Evolutionary conservation across 1,140 invertebrate genomes (phyloP).

Genomic region (Heliconius hermathena): DNA sequence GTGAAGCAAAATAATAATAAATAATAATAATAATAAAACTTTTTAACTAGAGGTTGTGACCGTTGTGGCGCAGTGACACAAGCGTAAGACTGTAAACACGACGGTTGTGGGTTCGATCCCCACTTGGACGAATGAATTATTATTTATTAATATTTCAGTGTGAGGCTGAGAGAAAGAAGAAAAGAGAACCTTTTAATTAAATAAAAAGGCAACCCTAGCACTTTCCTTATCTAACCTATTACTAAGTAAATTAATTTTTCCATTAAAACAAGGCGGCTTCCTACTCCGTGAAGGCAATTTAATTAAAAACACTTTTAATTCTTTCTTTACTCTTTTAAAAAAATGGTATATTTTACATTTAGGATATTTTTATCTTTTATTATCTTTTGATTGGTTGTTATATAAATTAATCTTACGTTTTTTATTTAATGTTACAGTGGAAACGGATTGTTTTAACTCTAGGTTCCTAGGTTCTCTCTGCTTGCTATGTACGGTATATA

Average conservation of each 20-base stretch:
- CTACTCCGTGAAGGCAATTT: not conserved
- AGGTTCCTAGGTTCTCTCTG: not conserved
- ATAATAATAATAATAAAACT: too few relatives aligned
- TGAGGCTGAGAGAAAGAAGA: not conserved
- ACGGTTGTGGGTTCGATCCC: too few relatives aligned
- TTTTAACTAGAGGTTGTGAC: too few relatives aligned
- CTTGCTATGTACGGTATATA: too few relatives aligned
- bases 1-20: too few relatives aligned
- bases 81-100: too few relatives aligned
- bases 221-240: not conserved
- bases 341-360: not conserved
- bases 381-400: too few relatives aligned
- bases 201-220: not conserved
- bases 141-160: too few relatives aligned
- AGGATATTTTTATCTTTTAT: not conserved
- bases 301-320: not conserved
- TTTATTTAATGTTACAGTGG: too few relatives aligned
- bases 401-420: too few relatives aligned
- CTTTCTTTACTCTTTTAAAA: not conserved
- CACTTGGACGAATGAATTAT: too few relatives aligned
- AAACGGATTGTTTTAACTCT: not conserved
- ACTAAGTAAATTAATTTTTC: not conserved
- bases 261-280: conserved; percentile 1
- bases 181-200: not conserved
- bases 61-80: too few relatives aligned